Evolutionary conservation across 2,797 vertebrate genomes (phyloP), one percentile per base, ranked within the genome.

Genomic region (Clamator glandarius): DNA sequence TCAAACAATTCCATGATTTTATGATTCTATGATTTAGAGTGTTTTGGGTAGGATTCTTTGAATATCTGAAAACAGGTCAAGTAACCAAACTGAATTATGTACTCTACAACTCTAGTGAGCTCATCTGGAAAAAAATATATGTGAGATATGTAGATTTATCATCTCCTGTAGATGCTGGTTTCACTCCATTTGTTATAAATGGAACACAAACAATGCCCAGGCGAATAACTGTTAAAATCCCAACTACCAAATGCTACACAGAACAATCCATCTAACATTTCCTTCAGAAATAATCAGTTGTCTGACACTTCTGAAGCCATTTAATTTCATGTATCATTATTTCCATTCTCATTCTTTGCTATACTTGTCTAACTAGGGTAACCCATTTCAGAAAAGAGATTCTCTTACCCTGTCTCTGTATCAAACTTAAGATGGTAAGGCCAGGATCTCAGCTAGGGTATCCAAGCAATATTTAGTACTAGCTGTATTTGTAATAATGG

Each of bases 191-290:
- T 51, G 7, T 28, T 58, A 28, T 19, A 58, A 31, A 28, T 36
- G 36, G 31, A 76, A 62, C 16, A 57, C 11, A 52, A 15, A 14
- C 24, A 44, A 8, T 19, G 9, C 7, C 20, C 6, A n/a, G 28
- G 11, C 52, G 15, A 14, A 29, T 39, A 18, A 59, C 31, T 63
- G 14, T 54, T 54, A 63, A 52, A 24, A 58, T 62, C 23, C 5
- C 25, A 41, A 0, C 0, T 70, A 72, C 3, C 3, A 83, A 64
- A 31, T 21, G 11, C 3, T 80, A 9, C 1, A 68, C 15, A 10
- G 4, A 13, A 13, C 50, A 85, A 73, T 64, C 23, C 9, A 15
- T 26, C 20, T 75, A 31, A 11, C n/a, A n/a, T 6, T 72, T 88
- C 8, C 14, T 55, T 59, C 55, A 9, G 19, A 67, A 75, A 36